Evolutionary conservation across 2,113 vertebrate genomes (phyloP), one percentile per base, ranked within the genome.

Genomic region (Telmatochromis brachygnathus): DNA sequence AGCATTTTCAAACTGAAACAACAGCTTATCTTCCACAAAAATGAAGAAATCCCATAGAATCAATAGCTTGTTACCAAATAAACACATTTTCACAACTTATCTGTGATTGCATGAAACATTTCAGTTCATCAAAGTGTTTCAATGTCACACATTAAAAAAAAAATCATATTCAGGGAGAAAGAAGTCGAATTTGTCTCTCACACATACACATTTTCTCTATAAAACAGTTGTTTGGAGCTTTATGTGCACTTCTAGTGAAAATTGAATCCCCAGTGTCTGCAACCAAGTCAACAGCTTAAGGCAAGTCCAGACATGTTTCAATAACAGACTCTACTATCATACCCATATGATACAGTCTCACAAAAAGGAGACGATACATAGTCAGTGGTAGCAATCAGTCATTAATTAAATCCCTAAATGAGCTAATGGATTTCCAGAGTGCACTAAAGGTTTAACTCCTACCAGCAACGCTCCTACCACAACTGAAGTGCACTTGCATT

Each of bases 361-460:
- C 15, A 60, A 62, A 81, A 39, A 81, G 13, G 6, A 68, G 26
- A 19, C 26, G n/a, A 33, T 12, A 28, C 33, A 33, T 15, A 3
- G 51, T 82, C 51, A 51, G 49, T 54, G 39, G 88, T 2, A 42
- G 33, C 56, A 73, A 51, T 60, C 35, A 9, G 15, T 54, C 47
- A 23, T 80, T 55, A 88, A 87, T 91, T 89, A 84, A 85, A 90
- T 82, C 80, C 58, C 62, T 45, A 83, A 82, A 83, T 13, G 42
- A 93, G 21, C 58, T 45, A 8, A 86, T 39, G 82, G 77, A 85
- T 81, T 83, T 87, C 54, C 45, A 26, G 35, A 70, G 79, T 9
- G 84, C 85, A 87, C 17, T 28, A 21, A 83, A 42, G 84, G 58
- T 84, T 86, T 79, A 84, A 84, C 49, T 23, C 19, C 54, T 35